Conservation (phyloP, 2,888 invertebrate species). For the Lasioglossum malachurum region DNA sequence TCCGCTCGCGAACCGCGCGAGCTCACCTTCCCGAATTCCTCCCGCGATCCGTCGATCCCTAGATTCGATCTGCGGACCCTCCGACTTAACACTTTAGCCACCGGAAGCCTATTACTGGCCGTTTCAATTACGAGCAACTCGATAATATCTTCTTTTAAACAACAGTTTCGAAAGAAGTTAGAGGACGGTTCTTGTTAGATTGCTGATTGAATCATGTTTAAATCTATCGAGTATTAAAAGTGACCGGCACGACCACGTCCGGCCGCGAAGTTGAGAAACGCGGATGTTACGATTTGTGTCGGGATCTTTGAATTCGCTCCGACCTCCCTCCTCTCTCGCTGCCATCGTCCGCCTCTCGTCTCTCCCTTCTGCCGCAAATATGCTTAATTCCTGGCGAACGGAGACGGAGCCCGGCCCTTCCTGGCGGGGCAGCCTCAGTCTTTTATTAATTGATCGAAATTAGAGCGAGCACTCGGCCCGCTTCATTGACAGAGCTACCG, state of each 20-base stretch:
- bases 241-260: neutral
- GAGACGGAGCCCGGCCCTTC: slow-evolving; percentile 60
- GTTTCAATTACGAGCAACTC: neutral
- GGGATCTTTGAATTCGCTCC: neutral
- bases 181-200: neutral
- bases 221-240: no score
- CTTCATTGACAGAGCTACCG: slow-evolving; percentile 78
- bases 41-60: neutral
- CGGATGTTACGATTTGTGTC: neutral
- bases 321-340: neutral
- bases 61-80: neutral
- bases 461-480: slow-evolving; percentile 77
- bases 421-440: slow-evolving; percentile 63
- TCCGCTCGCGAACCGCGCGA: neutral
- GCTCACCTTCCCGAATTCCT: neutral
- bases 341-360: neutral
- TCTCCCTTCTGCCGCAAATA: slow-evolving; percentile 31
- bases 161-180: neutral
- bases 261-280: neutral
- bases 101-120: neutral
- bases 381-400: slow-evolving; percentile 57
- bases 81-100: neutral
- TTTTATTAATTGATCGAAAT: slow-evolving; percentile 84
- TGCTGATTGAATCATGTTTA: neutral
- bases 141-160: neutral